Evolutionary conservation across 2,113 vertebrate genomes (phyloP).

Genomic region (Aptenodytes patagonicus): DNA sequence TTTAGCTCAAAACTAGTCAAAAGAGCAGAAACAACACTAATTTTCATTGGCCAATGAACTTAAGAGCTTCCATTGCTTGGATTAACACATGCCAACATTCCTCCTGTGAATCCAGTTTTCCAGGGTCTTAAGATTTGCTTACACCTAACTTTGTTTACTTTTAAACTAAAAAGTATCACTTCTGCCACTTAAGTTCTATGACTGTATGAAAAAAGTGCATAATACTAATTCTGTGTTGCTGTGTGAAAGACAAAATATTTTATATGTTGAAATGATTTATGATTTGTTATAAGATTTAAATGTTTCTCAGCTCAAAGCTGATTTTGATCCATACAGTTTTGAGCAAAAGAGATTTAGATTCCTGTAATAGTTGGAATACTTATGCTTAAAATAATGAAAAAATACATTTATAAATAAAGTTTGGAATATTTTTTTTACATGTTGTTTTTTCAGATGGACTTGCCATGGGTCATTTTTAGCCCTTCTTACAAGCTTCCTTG

Average conservation of each 20-base stretch:
- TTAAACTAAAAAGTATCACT: neutral
- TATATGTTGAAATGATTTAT: neutral
- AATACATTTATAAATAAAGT: neutral
- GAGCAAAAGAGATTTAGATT: neutral
- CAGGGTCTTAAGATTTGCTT: neutral
- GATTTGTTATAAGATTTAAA: neutral
- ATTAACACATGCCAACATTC: neutral
- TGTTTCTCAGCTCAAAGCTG: neutral
- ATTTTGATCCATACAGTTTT: neutral
- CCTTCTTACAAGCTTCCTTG: neutral
- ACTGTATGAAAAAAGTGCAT: neutral
- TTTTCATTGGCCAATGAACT: neutral
- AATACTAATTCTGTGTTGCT: neutral
- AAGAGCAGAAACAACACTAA: neutral
- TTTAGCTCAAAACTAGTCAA: neutral
- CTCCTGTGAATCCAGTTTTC: neutral
- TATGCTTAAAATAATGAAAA: neutral
- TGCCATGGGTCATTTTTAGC: neutral
- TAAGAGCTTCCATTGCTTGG: neutral
- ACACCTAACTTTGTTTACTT: neutral
- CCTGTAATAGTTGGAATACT: neutral
- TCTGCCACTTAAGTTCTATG: neutral
- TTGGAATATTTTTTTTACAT: neutral
- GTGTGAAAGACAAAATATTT: neutral
- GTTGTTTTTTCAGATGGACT: neutral